Base-by-base conservation (phyloP, 2,888 invertebrate genomes). In the Lasioglossum pauxillum region DNA sequence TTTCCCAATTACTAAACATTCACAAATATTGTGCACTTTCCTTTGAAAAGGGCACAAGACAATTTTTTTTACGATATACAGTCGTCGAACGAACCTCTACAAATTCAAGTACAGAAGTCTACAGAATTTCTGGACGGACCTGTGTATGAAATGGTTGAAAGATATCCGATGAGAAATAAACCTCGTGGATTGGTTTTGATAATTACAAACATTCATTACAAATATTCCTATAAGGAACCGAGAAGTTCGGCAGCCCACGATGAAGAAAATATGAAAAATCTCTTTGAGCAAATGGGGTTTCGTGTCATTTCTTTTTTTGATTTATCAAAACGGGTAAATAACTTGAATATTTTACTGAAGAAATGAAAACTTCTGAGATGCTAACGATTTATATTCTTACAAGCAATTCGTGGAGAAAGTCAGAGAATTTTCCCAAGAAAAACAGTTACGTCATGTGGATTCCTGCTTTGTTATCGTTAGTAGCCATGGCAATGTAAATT, bases 281-380 rank as follows among this genome's bases (percentile, higher is more conserved):
- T 95, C 0, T 95, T 95, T 38, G 75, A 89, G 27, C 90, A 94
- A 78, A 95, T 95, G 94, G 95, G 95, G 2, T 95, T 95, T 74
- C 27, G 80, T 74, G 95, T 95, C 27, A 57, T 86, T 19, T 7
- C 84, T 0, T 57, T 79, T n/a, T 31, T 35, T 0, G 82, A 95
- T 89, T 85, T 94, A 60, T 93, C 91, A 10, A 92, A 93, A 82
- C 79, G 86, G 76, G 95, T 95, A 89, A 80, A 69, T 27, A 44
- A 27, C 10, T 44, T 44, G 23, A 23, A 5, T 16, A 75, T 44
- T 57, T 85, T 41, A 14, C 16, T 44, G 31, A 44, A 44, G 2
- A n/a, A 27, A 31, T 19, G 1, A 8, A 27, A 78, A 72, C 35
- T 53, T 53, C 74, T 0, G 44, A 76, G 44, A 76, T 4, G 60